Evolutionary conservation across 2,888 invertebrate species (phyloP), one percentile per base, ranked within the genome.

Genomic region (Endomychus coccineus): DNA sequence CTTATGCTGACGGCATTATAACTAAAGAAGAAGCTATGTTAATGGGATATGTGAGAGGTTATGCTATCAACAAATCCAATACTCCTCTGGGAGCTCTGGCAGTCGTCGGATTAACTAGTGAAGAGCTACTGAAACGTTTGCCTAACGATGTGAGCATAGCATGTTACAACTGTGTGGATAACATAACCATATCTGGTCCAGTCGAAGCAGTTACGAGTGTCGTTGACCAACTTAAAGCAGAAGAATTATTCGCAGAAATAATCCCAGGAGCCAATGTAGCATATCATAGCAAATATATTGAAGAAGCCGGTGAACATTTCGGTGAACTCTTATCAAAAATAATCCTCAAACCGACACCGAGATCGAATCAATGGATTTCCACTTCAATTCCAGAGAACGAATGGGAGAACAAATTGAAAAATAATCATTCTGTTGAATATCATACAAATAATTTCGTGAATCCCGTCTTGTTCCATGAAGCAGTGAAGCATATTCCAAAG

Each of bases 181-280:
- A 85, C 27, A 82, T 86, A 34, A 92, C 91, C n/a, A 80, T 95
- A 49, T 91, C 92, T 1, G 95, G 94, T 0, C 88, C 88, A 0
- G 74, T 75, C 19, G 78, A 78, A 2, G 69, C 74, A 27, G 76
- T 88, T 56, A 69, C 72, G 48, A 61, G 55, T 28, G 85, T 86
- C 56, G 78, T 86, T 0, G 71, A 70, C 1, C 68, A 78, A 43
- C 61, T 89, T 14, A 71, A 78, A 42, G 67, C 70, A 0, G 75
- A 83, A 46, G 79, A 77, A 1, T 72, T 87, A 33, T 86, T 86
- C 53, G 84, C 84, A 0, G 78, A 77, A 45, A 78, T 81, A 53
- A 85, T 91, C 0, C 77, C 81, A 3, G 82, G 83, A 56, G 78
- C 83, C 36, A 83, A 84, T 50, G 81, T 86, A 45, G 84, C 91